Conservation (phyloP, 1,140 invertebrate species). For the Chionoecetes opilio region DNA sequence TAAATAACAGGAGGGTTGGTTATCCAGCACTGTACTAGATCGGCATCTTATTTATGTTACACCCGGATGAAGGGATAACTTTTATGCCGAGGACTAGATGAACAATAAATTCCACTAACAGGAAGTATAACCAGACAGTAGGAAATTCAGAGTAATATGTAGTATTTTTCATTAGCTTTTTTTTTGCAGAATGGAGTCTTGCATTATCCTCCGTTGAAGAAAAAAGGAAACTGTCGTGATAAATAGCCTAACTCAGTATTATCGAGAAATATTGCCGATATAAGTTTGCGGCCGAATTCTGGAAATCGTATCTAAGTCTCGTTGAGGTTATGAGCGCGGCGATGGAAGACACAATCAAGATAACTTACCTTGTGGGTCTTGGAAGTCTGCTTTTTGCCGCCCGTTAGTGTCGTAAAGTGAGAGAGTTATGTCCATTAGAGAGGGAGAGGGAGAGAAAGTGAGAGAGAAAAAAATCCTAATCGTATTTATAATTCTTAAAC, state of each 20-base stretch:
- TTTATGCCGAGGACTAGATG: background rate
- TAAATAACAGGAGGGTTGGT: background rate
- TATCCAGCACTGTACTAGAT: background rate
- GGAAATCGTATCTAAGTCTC: background rate
- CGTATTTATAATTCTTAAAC: too few species aligned
- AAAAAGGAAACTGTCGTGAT: background rate
- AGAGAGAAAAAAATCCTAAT: too few species aligned
- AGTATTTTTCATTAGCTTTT: background rate
- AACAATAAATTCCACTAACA: slow-evolving; percentile 21
- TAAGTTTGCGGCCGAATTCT: background rate
- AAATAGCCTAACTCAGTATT: background rate
- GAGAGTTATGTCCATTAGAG: background rate
- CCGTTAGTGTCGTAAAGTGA: background rate
- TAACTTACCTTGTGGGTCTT: background rate
- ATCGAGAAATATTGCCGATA: background rate
- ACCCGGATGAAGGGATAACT: background rate
- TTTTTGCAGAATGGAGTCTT: background rate
- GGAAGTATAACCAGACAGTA: background rate
- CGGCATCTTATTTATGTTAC: background rate
- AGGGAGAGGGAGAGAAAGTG: slow-evolving; percentile 49
- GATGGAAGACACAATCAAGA: background rate
- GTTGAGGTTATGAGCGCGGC: background rate
- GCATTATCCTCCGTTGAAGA: background rate
- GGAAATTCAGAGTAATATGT: background rate
- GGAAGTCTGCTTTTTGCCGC: background rate